A percentile compares a stretch with the other conserved stretches of the same genome.
Conservation (phyloP, 2,113 vertebrate genomes). For the Pheucticus melanocephalus region DNA sequence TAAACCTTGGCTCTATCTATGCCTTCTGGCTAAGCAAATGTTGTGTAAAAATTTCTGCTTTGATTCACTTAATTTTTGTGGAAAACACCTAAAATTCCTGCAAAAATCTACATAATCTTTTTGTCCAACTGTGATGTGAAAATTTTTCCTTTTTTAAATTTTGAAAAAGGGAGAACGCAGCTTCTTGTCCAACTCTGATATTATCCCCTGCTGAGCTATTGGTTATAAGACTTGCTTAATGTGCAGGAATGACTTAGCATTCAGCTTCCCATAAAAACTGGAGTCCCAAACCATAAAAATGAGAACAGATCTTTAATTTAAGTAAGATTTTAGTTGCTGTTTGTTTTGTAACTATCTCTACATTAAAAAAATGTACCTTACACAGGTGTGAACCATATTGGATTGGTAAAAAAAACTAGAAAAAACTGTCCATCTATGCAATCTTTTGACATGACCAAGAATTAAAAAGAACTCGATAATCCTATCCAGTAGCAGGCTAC, state of each 20-base stretch:
- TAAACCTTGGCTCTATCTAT: neutral
- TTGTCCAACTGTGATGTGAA: neutral
- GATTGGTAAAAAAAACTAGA: neutral
- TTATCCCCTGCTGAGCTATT: neutral
- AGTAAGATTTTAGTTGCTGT: neutral
- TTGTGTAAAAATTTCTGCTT: neutral
- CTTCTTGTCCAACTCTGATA: neutral
- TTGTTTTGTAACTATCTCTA: neutral
- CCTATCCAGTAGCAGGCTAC: neutral
- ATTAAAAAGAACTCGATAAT: neutral
- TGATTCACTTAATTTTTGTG: neutral
- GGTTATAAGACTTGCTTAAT: neutral
- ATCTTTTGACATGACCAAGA: neutral
- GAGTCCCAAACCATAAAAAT: neutral
- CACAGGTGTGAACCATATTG: neutral
- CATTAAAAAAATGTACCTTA: neutral
- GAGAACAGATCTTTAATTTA: neutral
- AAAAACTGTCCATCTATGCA: rapidly evolving
- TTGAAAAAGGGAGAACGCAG: neutral
- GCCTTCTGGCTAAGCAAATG: neutral
- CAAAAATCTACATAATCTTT: neutral
- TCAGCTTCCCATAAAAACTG: neutral
- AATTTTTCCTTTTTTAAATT: neutral
- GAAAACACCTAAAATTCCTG: neutral
- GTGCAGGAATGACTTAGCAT: neutral